Evolutionary conservation across 2,797 vertebrate genomes (phyloP), one percentile per base, ranked within the genome.

Genomic region (Ctenopoma kingsleyae): DNA sequence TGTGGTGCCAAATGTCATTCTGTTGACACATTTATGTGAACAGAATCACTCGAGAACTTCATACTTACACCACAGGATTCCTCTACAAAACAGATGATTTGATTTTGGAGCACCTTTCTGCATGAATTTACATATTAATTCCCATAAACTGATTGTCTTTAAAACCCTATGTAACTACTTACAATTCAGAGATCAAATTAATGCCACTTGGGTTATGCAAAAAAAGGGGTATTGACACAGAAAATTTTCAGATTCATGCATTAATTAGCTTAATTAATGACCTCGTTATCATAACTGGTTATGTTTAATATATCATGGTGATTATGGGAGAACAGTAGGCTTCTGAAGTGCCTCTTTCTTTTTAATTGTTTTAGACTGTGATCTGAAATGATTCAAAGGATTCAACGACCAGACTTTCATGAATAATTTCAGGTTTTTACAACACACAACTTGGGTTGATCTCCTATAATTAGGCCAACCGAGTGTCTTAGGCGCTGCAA

Each of bases 341-440:
- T 48, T 62, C 70, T 67, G 67, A 79, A 77, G 51, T 51, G 71
- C 63, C 49, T 70, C 40, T 65, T 30, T 67, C 46, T 51, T 59
- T 54, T 30, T 48, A 27, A 68, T 75, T 78, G 70, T 78, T 73
- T 78, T 44, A 64, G 63, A 32, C 58, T 74, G 56, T 67, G 70
- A 78, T 83, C 60, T 74, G 43, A 82, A 83, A 66, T 65, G 38
- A 86, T 74, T 61, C 69, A 71, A 72, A 79, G 62, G 76, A 71
- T 76, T 85, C 71, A 60, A 66, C 83, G 53, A 74, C 48, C 4
- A 76, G 55, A 80, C 67, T 80, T 86, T 82, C 76, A 86, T 89
- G 75, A 90, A 87, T 87, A 84, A 88, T 88, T 89, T 41, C 65
- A 44, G 54, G 15, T 74, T 83, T 85, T 82, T 74, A 53, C 71